Evolutionary conservation across 2,797 vertebrate genomes (phyloP).

Genomic region (Acrossocheilus wenchowensis): DNA sequence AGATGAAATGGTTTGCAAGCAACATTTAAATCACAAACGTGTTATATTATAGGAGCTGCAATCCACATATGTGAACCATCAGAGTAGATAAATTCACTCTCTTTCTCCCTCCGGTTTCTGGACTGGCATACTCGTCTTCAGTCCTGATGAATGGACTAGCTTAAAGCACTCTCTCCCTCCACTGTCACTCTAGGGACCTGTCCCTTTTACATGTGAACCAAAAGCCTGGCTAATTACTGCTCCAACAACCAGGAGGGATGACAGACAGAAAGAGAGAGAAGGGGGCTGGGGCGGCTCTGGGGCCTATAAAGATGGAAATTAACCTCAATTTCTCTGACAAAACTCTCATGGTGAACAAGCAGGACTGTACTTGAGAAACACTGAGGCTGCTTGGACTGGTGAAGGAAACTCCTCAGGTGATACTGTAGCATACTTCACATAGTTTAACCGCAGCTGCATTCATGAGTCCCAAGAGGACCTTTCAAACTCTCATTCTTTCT

Average conservation of each 20-base stretch:
- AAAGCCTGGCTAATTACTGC: slow-evolving; percentile 64
- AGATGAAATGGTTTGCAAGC: not conserved
- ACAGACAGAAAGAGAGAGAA: not conserved
- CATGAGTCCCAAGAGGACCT: slow-evolving; percentile 42
- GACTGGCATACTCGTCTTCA: slow-evolving; percentile 57
- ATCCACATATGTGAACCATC: slow-evolving; percentile 60
- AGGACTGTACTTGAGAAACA: slow-evolving; percentile 43
- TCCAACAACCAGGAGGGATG: slow-evolving; percentile 49
- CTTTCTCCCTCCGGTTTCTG: slow-evolving; percentile 15
- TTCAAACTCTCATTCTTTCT: slow-evolving; percentile 19
- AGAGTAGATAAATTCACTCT: slow-evolving; percentile 72
- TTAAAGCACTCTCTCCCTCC: slow-evolving; percentile 60
- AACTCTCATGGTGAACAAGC: slow-evolving; percentile 42
- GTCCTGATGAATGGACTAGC: slow-evolving; percentile 75
- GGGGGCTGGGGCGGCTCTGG: slow-evolving; percentile 12
- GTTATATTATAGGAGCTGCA: not conserved
- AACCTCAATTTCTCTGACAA: slow-evolving; percentile 49
- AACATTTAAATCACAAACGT: slow-evolving; percentile 1
- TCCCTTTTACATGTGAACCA: slow-evolving; percentile 62
- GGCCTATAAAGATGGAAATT: slow-evolving; percentile 59
- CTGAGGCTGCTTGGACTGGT: not conserved
- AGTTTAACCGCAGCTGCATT: slow-evolving; percentile 49
- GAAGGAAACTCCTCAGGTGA: slow-evolving; percentile 50
- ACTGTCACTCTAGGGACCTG: slow-evolving; percentile 52
- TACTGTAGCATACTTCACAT: slow-evolving; percentile 50